phyloP scores from a whole-genome alignment of 1,140 invertebrate species.

The Bombus cullumanus region DNA sequence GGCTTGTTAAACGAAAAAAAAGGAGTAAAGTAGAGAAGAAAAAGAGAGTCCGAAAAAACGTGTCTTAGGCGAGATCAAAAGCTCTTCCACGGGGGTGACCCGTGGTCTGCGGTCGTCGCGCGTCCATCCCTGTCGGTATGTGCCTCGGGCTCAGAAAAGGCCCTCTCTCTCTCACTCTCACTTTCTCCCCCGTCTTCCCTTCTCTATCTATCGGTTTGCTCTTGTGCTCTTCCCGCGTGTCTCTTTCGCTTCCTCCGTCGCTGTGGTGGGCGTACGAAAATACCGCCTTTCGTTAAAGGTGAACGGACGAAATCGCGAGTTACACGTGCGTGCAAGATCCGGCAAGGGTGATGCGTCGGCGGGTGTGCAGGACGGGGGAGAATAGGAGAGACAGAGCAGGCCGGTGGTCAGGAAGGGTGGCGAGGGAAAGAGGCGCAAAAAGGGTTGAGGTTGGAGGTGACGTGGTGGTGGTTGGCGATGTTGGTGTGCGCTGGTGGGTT shows the following conservation, averaged over 20 bases:
- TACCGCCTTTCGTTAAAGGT: slow-evolving; percentile 71
- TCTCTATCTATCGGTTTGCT: slow-evolving; percentile 10
- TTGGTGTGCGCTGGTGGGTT: slow-evolving; percentile 9
- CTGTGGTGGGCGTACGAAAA: slow-evolving; percentile 52
- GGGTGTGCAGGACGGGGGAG: slow-evolving; percentile 51
- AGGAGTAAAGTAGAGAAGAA: slow-evolving; percentile 34
- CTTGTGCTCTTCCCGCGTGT: slow-evolving; percentile 7
- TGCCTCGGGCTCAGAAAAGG: slow-evolving; percentile 50
- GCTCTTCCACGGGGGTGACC: slow-evolving; percentile 69
- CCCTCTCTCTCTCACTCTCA: background rate
- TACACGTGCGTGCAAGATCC: slow-evolving; percentile 69
- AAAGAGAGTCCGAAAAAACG: slow-evolving; percentile 62
- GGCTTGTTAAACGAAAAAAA: slow-evolving; percentile 55
- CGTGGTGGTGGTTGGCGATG: background rate
- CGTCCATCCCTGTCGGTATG: slow-evolving; percentile 62
- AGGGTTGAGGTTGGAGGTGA: slow-evolving; percentile 46
- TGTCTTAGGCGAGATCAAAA: slow-evolving; percentile 70
- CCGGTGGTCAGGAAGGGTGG: slow-evolving; percentile 51
- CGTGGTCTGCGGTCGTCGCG: slow-evolving; percentile 53
- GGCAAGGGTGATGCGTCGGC: slow-evolving; percentile 46
- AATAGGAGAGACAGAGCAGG: slow-evolving; percentile 28
- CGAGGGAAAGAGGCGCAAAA: slow-evolving; percentile 64
- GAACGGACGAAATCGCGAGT: slow-evolving; percentile 71
- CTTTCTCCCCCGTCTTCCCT: background rate
- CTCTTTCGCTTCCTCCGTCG: slow-evolving; percentile 27